Evolutionary conservation across 2,888 invertebrate species (phyloP).

Genomic region (Rhingia rostrata): DNA sequence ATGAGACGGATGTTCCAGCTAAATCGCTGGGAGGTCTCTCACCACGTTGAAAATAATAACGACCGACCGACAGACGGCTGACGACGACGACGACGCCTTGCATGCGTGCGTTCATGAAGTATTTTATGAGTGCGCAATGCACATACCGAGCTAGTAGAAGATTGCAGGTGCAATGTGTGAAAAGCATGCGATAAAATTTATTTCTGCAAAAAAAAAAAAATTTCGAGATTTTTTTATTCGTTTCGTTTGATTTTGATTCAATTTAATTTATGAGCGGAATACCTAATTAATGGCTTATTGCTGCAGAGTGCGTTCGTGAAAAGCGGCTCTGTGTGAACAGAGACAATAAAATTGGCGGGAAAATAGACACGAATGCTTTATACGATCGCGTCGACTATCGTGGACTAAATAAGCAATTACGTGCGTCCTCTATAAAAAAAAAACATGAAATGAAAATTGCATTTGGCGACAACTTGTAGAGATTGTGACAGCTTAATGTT

Average conservation of each 20-base stretch:
- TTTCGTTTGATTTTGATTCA: slow-evolving; percentile 34
- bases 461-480: slow-evolving; percentile 22
- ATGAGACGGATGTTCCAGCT: slow-evolving; percentile 62
- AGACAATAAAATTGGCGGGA: slow-evolving; percentile 2
- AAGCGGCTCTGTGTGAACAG: neutral
- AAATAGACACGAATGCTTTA: slow-evolving; percentile 1
- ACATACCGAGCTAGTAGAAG: neutral
- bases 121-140: slow-evolving; percentile 17
- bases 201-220: slow-evolving; percentile 18
- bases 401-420: slow-evolving; percentile 37
- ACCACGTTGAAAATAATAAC: neutral
- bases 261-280: slow-evolving; percentile 54
- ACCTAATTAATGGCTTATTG: slow-evolving; percentile 45
- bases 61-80: slow-evolving; percentile 13
- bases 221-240: slow-evolving; percentile 1
- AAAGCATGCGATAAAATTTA: slow-evolving; percentile 48
- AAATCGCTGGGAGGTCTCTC: slow-evolving; percentile 61
- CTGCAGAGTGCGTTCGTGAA: slow-evolving; percentile 18
- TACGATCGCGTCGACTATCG: slow-evolving; percentile 5
- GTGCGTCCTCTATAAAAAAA: neutral
- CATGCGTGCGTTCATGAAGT: slow-evolving; percentile 5
- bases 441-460: slow-evolving; percentile 2
- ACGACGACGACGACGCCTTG: slow-evolving; percentile 16
- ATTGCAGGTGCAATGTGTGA: slow-evolving; percentile 57
- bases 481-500: slow-evolving; percentile 24